A percentile compares a stretch with the other conserved stretches of the same genome.
These are phyloP conservation scores for Cheilinus undulatus DNA, from an alignment of 2,113 vertebrate genomes.

Conservation along the genomic window DNA sequence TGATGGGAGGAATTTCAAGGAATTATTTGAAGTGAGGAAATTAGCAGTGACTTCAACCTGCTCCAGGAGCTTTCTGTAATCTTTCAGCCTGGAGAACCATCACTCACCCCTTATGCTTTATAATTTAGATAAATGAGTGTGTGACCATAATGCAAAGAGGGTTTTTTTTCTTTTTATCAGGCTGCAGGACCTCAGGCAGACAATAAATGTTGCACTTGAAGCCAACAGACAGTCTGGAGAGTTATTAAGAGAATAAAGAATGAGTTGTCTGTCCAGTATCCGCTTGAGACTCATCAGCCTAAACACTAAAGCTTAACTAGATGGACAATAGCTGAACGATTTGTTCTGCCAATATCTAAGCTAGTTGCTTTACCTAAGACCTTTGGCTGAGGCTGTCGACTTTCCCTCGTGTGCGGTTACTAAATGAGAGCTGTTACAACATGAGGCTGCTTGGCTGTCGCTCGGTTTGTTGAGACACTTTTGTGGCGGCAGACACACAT, in stretches of 20 bases:
- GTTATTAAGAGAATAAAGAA: slow-evolving; percentile 57
- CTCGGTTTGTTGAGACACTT: slow-evolving; percentile 66
- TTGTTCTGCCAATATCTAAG: slow-evolving; percentile 65
- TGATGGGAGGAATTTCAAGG: slow-evolving; percentile 55
- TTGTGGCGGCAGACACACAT: slow-evolving; percentile 52
- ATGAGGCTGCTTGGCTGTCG: slow-evolving; percentile 48
- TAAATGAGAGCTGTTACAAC: slow-evolving; percentile 50
- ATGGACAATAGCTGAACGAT: slow-evolving; percentile 65
- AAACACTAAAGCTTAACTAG: slow-evolving; percentile 69
- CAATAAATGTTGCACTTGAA: slow-evolving; percentile 42
- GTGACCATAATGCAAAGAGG: slow-evolving; percentile 4
- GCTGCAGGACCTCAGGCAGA: slow-evolving; percentile 41
- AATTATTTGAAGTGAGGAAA: slow-evolving; percentile 63
- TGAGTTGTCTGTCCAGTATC: slow-evolving; percentile 61
- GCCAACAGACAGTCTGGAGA: slow-evolving; percentile 38
- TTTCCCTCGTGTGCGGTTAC: slow-evolving; percentile 49
- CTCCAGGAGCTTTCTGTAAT: slow-evolving; percentile 8
- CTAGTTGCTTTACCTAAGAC: slow-evolving; percentile 61
- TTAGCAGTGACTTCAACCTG: slow-evolving; percentile 44
- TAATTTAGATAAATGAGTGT: slow-evolving; percentile 12
- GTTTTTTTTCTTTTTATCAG: slow-evolving; percentile 22
- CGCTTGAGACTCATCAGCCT: slow-evolving; percentile 62
- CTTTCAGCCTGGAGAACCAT: slow-evolving; percentile 9
- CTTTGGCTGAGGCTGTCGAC: slow-evolving; percentile 49
- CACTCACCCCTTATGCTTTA: slow-evolving; percentile 19